A percentile compares a stretch with the other conserved stretches of the same genome.
These are phyloP conservation scores for Escarpia spicata DNA, from an alignment of 2,888 invertebrate species.

Conservation along the genomic window DNA sequence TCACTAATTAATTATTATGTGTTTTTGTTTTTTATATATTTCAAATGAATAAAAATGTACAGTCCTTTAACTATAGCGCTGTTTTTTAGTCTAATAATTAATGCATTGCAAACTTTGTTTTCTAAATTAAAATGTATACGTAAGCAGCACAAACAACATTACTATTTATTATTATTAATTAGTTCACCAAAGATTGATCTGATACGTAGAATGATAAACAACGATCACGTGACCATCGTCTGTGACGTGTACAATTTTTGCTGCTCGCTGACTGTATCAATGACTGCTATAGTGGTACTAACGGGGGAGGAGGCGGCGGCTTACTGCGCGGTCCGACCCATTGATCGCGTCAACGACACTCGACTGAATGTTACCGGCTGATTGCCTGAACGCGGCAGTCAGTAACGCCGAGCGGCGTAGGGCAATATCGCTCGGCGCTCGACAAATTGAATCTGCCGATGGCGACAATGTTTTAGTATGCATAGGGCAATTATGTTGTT, in stretches of 20 bases:
- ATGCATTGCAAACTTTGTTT: too few relatives aligned
- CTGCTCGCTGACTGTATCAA: not conserved
- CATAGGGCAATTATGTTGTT: conserved; percentile 32
- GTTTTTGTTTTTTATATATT: too few relatives aligned
- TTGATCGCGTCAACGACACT: not conserved
- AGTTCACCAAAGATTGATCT: too few relatives aligned
- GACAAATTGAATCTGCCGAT: conserved; percentile 26
- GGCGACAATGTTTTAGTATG: conserved; percentile 33
- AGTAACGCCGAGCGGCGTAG: not conserved
- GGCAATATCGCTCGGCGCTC: not conserved
- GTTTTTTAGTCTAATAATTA: too few relatives aligned
- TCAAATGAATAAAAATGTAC: too few relatives aligned
- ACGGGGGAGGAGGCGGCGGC: not conserved
- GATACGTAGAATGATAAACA: too few relatives aligned
- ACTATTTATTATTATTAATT: too few relatives aligned
- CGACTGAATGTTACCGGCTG: conserved; percentile 20
- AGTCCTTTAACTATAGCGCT: too few relatives aligned
- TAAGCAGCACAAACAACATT: too few relatives aligned
- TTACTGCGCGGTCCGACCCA: not conserved
- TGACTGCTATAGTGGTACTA: not conserved
- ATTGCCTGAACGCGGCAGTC: not conserved
- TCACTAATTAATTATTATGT: too few relatives aligned
- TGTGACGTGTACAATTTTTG: not conserved
- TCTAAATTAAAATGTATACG: too few relatives aligned
- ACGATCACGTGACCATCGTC: not conserved